Percentiles rank a stretch among this genome's conserved stretches.
These are phyloP conservation scores for Ethmia dodecea DNA, from an alignment of 2,888 invertebrate species.

Conservation along the genomic window DNA sequence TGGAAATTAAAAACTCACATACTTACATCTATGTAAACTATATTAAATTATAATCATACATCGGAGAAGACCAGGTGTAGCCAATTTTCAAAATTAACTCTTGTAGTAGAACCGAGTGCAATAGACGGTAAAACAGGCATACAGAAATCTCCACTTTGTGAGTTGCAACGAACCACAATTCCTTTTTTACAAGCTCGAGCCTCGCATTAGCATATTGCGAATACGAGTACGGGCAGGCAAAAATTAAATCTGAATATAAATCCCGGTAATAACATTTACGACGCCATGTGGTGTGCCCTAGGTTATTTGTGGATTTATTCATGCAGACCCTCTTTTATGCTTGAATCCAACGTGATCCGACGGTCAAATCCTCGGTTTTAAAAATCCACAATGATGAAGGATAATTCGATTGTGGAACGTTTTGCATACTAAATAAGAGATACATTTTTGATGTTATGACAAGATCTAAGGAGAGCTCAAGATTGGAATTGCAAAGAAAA, in stretches of 20 bases:
- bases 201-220: slow-evolving; percentile 26
- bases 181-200: slow-evolving; percentile 3
- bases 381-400: slow-evolving; percentile 20
- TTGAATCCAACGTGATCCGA: slow-evolving; percentile 27
- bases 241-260: slow-evolving; percentile 34
- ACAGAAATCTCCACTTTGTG: no score
- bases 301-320: slow-evolving; percentile 14
- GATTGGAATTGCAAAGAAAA: no score
- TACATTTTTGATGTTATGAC: neutral
- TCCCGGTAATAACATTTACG: slow-evolving; percentile 32
- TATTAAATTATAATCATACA: no score
- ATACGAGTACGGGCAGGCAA: slow-evolving; percentile 20
- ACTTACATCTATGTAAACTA: no score
- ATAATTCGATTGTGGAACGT: slow-evolving; percentile 23
- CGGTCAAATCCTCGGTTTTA: slow-evolving; percentile 23
- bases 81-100: no score
- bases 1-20: no score
- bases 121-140: no score
- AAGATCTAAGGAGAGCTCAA: no score
- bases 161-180: neutral
- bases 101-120: no score
- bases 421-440: slow-evolving; percentile 4
- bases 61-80: no score
- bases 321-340: slow-evolving; percentile 27
- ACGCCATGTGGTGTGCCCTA: slow-evolving; percentile 17